These are phyloP conservation scores for Centropus unirufus DNA, from an alignment of 2,113 vertebrate genomes.

Conservation along the genomic window DNA sequence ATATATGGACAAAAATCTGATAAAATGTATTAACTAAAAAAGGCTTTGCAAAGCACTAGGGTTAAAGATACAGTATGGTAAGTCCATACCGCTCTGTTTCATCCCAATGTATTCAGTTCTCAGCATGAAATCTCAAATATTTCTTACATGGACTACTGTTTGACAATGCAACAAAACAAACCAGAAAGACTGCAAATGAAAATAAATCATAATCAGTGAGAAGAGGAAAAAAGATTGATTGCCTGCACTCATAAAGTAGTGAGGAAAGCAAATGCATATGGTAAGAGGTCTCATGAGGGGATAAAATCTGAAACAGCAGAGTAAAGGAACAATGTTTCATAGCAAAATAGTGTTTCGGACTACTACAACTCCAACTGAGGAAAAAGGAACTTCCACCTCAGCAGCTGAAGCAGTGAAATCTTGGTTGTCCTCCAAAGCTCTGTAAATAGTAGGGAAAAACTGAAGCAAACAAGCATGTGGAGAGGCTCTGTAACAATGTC, in stretches of 20 bases:
- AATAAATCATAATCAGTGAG: background rate
- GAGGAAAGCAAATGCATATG: background rate
- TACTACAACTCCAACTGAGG: background rate
- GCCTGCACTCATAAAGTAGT: background rate
- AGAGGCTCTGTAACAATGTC: background rate
- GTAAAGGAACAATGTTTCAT: background rate
- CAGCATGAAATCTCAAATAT: background rate
- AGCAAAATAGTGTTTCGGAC: background rate
- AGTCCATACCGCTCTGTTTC: background rate
- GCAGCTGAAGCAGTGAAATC: background rate
- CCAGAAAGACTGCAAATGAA: background rate
- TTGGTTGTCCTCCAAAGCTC: background rate
- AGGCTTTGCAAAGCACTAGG: background rate
- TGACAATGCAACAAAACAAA: background rate
- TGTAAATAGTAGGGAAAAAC: background rate
- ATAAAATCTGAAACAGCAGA: background rate
- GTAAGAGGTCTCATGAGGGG: background rate
- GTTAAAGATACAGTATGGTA: fast-evolving
- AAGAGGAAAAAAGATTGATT: background rate
- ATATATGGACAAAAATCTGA: background rate
- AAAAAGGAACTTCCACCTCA: background rate
- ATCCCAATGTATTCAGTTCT: background rate
- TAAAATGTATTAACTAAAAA: background rate
- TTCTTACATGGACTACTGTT: background rate
- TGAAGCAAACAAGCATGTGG: background rate